phyloP scores from a whole-genome alignment of 2,113 vertebrate species.

The Fregetta grallaria region DNA sequence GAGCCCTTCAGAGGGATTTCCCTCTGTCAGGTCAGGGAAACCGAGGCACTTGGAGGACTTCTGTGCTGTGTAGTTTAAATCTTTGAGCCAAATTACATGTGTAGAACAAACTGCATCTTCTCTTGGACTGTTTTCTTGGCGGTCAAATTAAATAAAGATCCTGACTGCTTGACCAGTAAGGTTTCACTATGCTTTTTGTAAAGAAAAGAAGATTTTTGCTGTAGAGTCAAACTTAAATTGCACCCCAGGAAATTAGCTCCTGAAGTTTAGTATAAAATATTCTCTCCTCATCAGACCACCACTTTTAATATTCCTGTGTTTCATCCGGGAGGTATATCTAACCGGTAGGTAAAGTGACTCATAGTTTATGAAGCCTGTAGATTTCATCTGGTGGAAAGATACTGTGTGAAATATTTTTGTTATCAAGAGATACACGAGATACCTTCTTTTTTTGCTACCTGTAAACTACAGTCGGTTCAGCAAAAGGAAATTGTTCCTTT shows the following conservation, averaged over 20 bases:
- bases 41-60: neutral
- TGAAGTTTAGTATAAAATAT: neutral
- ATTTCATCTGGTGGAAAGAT: constrained; percentile 10
- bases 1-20: neutral
- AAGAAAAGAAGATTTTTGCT: neutral
- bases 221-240: neutral
- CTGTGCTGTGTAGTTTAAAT: neutral
- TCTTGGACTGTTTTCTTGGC: neutral
- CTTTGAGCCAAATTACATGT: neutral
- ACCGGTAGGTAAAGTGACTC: neutral
- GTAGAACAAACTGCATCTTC: neutral
- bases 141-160: neutral
- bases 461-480: neutral
- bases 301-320: neutral
- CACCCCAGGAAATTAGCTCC: neutral
- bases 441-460: neutral
- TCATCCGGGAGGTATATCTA: neutral
- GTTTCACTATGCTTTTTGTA: neutral
- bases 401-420: neutral
- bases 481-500: neutral
- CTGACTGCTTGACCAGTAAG: neutral
- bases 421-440: neutral
- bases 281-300: neutral
- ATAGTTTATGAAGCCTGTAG: neutral
- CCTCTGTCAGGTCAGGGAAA: neutral